Percentiles rank a stretch among this genome's conserved stretches.
Evolutionary conservation across 2,888 invertebrate genomes (phyloP).

Genomic region (Arrhopalites spinosus): DNA sequence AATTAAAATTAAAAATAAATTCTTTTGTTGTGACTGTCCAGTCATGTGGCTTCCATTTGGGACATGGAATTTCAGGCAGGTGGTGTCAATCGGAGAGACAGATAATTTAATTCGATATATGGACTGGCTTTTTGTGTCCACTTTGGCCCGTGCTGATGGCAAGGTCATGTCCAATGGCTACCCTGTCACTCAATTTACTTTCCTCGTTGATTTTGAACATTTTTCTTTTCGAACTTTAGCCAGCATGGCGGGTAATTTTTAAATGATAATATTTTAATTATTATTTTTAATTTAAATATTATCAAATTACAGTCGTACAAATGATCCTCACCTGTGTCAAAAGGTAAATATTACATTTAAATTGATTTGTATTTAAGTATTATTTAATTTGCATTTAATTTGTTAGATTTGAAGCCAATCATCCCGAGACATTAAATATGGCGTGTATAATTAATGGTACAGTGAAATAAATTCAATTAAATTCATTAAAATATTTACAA

Average conservation of each 20-base stretch:
- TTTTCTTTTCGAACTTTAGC: neutral
- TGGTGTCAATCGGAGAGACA: neutral
- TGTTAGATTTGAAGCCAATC: conserved; percentile 9
- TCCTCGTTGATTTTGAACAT: neutral
- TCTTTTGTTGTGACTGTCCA: neutral
- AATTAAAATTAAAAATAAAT: neutral
- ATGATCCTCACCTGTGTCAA: neutral
- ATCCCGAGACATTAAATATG: neutral
- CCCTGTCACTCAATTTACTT: neutral
- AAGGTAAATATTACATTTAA: neutral
- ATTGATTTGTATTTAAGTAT: neutral
- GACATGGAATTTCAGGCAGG: neutral
- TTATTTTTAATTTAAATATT: no score
- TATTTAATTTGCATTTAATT: no score
- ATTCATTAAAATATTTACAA: neutral
- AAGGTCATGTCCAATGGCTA: neutral
- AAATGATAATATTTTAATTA: no score
- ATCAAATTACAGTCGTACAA: neutral
- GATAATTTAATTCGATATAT: neutral
- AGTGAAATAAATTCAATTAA: neutral
- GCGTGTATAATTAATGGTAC: neutral
- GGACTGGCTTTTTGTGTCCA: neutral
- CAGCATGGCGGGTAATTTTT: neutral
- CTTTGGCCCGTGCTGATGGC: neutral
- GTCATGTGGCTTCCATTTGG: neutral